Base-by-base conservation (phyloP, 2,888 invertebrate genomes). In the Apoda limacodes region DNA sequence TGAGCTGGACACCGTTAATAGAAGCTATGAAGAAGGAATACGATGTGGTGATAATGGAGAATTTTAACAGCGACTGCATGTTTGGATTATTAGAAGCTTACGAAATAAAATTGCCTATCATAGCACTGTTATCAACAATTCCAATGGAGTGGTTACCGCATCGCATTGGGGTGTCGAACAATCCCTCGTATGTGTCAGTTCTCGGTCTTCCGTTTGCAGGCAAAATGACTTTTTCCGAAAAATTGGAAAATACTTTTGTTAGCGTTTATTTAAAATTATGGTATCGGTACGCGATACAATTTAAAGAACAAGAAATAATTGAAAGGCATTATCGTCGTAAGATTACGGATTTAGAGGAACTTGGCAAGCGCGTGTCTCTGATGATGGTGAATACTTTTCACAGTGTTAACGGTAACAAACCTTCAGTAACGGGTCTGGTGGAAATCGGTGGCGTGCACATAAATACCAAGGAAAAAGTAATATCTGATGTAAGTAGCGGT, bases 361-460 rank as follows among this genome's bases (percentile, higher is more conserved):
- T 87, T 19, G 80, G 69, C 1, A 74, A 61, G 24, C 82, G 85
- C 30, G 66, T 81, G 1, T 80, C 82, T 1, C 48, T 86, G 28
- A 50, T 86, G 38, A 48, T 89, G 20, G 62, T 83, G 4, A 88
- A 88, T 46, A 83, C 84, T 4, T 86, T 87, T 48, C 84, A 83
- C 38, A 78, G 84, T 1, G 47, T 87, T 22, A 82, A 83, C 33
- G 85, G 85, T 1, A 75, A 82, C 2, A 71, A 76, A 11, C 86
- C 88, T 0, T 46, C 69, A 2, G 48, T 84, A 1, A 83, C 85
- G 0, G 84, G 83, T 11, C 58, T 87, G 1, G 65, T 89, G 6
- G 88, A 87, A 64, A 78, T 87, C 7, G 86, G 86, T 5, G 88
- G 87, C 1, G 74, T 86, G 57, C 85, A 86, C 48, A 63, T 87